Percentiles rank a stretch among this genome's conserved stretches.
phyloP scores from a whole-genome alignment of 2,888 invertebrate genomes.

The Plusia festucae region DNA sequence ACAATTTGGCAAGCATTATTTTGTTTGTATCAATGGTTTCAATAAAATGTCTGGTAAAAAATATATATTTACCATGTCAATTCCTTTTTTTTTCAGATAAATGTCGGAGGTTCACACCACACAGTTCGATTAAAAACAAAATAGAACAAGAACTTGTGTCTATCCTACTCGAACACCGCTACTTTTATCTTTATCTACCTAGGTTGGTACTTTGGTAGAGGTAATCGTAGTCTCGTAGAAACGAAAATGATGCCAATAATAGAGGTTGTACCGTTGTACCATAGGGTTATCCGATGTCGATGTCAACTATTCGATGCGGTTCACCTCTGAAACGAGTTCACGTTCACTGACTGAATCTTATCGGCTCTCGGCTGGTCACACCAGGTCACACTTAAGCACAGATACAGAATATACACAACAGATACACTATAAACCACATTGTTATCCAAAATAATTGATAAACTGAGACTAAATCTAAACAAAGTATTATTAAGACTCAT shows the following conservation, averaged over 20 bases:
- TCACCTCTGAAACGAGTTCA: too few species aligned
- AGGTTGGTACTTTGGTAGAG: background rate
- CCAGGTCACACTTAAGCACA: too few species aligned
- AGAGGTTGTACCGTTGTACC: too few species aligned
- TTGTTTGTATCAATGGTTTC: conserved; percentile 22
- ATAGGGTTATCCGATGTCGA: background rate
- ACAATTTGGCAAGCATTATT: conserved; percentile 34
- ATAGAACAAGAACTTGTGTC: conserved; percentile 38
- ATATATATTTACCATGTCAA: conserved; percentile 49
- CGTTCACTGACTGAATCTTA: too few species aligned
- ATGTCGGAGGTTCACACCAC: conserved; percentile 35
- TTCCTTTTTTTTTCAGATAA: conserved; percentile 30
- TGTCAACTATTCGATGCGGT: background rate
- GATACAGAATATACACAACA: too few species aligned
- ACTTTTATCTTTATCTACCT: conserved; percentile 34
- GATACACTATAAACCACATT: too few species aligned
- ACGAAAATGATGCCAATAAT: too few species aligned
- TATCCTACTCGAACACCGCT: conserved; percentile 38
- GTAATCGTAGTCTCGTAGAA: background rate
- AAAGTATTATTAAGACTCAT: too few species aligned
- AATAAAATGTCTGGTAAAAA: conserved; percentile 8
- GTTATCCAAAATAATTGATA: too few species aligned
- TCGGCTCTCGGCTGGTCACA: too few species aligned
- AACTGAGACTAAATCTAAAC: too few species aligned
- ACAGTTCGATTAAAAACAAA: conserved; percentile 44